phyloP scores from a whole-genome alignment of 2,888 invertebrate genomes.

The Calameuta pallipes region DNA sequence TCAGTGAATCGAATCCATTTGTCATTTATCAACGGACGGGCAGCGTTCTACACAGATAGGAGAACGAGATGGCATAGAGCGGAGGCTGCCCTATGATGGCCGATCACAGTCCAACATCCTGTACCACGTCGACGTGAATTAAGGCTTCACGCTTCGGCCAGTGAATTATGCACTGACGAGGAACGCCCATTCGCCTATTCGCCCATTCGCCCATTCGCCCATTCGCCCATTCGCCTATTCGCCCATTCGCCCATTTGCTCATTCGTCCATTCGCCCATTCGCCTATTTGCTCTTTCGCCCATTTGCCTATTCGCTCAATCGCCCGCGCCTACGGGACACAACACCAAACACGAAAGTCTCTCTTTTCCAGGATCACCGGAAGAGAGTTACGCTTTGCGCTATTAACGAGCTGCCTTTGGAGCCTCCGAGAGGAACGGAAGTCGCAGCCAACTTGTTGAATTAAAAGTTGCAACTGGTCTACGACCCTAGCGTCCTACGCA shows the following conservation, averaged over 20 bases:
- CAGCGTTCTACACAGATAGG: constrained; percentile 5
- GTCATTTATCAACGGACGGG: constrained; percentile 42
- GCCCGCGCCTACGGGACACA: too few relatives aligned
- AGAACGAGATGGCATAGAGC: background rate
- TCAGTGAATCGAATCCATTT: constrained; percentile 53
- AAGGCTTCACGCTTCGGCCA: constrained; percentile 32
- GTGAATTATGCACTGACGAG: constrained; percentile 19
- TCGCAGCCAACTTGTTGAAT: too few relatives aligned
- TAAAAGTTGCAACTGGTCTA: too few relatives aligned
- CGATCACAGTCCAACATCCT: background rate
- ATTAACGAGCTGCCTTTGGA: too few relatives aligned
- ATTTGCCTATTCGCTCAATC: background rate
- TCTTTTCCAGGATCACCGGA: too few relatives aligned
- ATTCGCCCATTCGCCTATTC: background rate
- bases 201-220: too few relatives aligned
- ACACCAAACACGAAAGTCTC: too few relatives aligned
- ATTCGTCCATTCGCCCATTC: background rate
- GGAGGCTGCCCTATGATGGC: background rate
- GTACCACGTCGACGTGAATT: constrained; percentile 25
- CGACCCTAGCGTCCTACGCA: too few relatives aligned
- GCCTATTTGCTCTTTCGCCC: background rate
- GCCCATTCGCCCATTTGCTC: too few relatives aligned
- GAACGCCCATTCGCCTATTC: background rate
- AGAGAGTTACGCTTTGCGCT: too few relatives aligned
- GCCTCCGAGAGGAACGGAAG: too few relatives aligned